phyloP scores from a whole-genome alignment of 1,140 invertebrate genomes.

The Heliconius hermathena region DNA sequence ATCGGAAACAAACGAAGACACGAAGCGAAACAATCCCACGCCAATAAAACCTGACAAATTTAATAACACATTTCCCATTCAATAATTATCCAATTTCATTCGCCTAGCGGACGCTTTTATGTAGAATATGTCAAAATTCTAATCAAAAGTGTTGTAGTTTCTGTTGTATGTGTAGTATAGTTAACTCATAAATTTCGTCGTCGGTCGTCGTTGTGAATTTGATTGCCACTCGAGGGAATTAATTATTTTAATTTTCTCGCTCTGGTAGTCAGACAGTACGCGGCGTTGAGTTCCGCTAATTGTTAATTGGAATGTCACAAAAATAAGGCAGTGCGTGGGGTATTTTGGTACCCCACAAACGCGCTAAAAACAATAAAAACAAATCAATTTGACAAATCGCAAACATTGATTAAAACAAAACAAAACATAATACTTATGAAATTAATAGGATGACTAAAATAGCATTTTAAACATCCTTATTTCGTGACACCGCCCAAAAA shows the following conservation, averaged over 20 bases:
- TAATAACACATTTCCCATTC: slow-evolving; percentile 59
- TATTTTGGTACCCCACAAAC: too few species aligned
- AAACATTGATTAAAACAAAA: too few species aligned
- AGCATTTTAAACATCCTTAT: not conserved
- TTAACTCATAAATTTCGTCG: not conserved
- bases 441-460: too few species aligned
- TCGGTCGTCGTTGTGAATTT: not conserved
- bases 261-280: too few species aligned
- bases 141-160: not conserved
- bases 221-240: too few species aligned
- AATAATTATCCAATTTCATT: slow-evolving; percentile 65
- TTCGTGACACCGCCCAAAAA: not conserved
- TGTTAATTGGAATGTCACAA: too few species aligned
- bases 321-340: too few species aligned
- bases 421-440: too few species aligned
- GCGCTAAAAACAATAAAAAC: too few species aligned
- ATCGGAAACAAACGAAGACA: slow-evolving; percentile 42
- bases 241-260: too few species aligned
- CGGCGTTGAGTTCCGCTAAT: too few species aligned
- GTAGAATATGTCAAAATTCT: slow-evolving; percentile 13
- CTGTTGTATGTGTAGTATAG: not conserved
- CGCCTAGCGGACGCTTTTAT: slow-evolving; percentile 47
- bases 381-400: too few species aligned
- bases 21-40: slow-evolving; percentile 55
- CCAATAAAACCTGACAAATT: slow-evolving; percentile 54